Evolutionary conservation across 1,140 invertebrate genomes (phyloP), one percentile per base, ranked within the genome.

Genomic region (Drosophila nigrodunni): DNA sequence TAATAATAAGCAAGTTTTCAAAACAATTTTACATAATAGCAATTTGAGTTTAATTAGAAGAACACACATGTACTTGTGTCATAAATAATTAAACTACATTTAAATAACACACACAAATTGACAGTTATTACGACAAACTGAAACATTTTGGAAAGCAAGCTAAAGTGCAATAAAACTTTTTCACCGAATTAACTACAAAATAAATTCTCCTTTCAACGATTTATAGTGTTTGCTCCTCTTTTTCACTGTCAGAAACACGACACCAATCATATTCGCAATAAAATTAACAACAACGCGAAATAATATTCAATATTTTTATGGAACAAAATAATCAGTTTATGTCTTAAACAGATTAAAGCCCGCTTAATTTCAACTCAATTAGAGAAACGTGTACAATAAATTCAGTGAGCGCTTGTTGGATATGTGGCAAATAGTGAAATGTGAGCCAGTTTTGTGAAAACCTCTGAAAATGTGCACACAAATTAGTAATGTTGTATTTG

Each of bases 241-340:
- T 30, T 30, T 30, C 25, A 30, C 25, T 30, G 25, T 30, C 25
- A 30, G 25, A 30, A 30, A 30, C 25, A 30, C 25, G 25, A 35
- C 15, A n/a, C 6, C 46, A 68, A 60, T 74, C 71, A 37, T 35
- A 61, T 21, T 43, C 52, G n/a, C 50, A 68, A 50, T 52, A 59
- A 68, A 59, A 64, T 68, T 74, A 9, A 62, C 50, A 18, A 44
- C 2, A 10, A 15, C 8, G 15, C 34, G 37, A 39, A 58, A 18
- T 58, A 37, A 44, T 59, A 64, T 85, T 85, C 77, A 83, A 66
- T 47, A 61, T 55, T 66, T 57, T 86, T 86, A 86, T 86, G 74
- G 78, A 78, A 86, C 81, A 86, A 81, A 78, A 81, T 75, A 43
- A 39, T 15, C 4, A 75, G 69, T 55, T 41, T 75, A 66, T 72